Evolutionary conservation across 1,140 invertebrate genomes (phyloP), one percentile per base, ranked within the genome.

Genomic region (Phymastichus coffea): DNA sequence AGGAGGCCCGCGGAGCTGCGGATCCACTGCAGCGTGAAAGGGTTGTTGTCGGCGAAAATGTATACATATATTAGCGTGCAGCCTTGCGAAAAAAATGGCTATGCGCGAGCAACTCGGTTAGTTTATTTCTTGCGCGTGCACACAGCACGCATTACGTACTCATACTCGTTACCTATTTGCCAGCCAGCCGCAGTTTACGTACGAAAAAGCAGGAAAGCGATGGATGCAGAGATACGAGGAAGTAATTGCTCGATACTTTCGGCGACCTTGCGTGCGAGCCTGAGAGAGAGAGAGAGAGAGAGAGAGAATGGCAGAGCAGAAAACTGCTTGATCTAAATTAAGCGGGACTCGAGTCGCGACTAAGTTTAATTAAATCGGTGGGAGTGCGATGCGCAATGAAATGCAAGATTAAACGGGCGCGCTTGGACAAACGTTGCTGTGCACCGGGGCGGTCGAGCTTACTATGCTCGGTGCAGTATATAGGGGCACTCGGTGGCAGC

Each of bases 341-440:
- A 35, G 37, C 4, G 47, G 10, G 6, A n/a, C n/a, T n/a, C 8
- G 9, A 12, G 20, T 6, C 25, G 3, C 2, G 23, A 15, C 3
- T 33, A 33, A 43, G 53, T 57, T 57, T 57, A 57, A 57, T 57
- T 48, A 48, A 57, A 57, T 57, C 44, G 46, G 33, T 43, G 35
- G 26, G 3, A 7, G 7, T 17, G 38, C 40, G 44, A 47, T 37
- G 56, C 25, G 46, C 46, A 40, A 49, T 49, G 25, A 48, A 48
- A 48, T 38, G 15, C 33, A 26, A 48, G 28, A 48, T 57, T 57
- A 57, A 57, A 48, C 33, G 30, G 30, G 30, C 28, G 19, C 4
- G 37, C 38, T 37, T 38, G 37, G 35, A 57, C 54, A 48, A 57
- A 57, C 48, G 15, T 9, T 37, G 1, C 20, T 12, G 17, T 10